phyloP scores from a whole-genome alignment of 2,888 invertebrate genomes.

The Lottia scabra region DNA sequence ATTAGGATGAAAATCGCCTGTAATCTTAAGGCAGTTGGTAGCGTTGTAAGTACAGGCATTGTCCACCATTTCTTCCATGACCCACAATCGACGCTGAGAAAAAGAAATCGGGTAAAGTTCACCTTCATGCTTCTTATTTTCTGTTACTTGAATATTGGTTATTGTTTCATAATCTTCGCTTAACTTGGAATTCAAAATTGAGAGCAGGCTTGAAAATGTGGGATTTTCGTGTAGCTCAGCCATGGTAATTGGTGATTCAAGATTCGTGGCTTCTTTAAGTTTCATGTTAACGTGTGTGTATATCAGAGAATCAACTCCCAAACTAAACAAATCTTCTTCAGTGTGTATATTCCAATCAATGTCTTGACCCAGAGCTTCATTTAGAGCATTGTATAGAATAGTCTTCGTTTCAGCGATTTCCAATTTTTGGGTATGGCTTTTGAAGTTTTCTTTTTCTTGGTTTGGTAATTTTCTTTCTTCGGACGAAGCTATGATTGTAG shows the following conservation, averaged over 20 bases:
- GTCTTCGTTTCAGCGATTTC: background rate
- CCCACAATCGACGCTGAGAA: background rate
- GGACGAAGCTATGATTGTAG: too few species aligned
- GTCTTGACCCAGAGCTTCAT: background rate
- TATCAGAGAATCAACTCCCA: background rate
- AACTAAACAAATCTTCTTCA: background rate
- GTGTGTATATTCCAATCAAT: background rate
- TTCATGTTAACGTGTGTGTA: background rate
- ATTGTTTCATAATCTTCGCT: too few species aligned
- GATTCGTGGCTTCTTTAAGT: background rate
- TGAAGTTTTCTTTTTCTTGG: too few species aligned
- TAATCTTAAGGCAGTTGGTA: background rate
- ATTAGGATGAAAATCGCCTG: constrained; percentile 6
- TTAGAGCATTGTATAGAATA: background rate
- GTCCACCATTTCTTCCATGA: background rate
- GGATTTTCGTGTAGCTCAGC: background rate
- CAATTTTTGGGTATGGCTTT: too few species aligned
- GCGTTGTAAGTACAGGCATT: background rate
- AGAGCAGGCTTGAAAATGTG: background rate
- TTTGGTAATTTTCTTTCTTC: too few species aligned
- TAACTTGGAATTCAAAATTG: background rate
- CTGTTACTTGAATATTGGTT: background rate
- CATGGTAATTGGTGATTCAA: background rate
- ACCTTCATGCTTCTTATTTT: background rate
- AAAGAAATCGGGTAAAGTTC: background rate